phyloP scores from a whole-genome alignment of 2,797 vertebrate species.

The Danio jaintianensis region DNA sequence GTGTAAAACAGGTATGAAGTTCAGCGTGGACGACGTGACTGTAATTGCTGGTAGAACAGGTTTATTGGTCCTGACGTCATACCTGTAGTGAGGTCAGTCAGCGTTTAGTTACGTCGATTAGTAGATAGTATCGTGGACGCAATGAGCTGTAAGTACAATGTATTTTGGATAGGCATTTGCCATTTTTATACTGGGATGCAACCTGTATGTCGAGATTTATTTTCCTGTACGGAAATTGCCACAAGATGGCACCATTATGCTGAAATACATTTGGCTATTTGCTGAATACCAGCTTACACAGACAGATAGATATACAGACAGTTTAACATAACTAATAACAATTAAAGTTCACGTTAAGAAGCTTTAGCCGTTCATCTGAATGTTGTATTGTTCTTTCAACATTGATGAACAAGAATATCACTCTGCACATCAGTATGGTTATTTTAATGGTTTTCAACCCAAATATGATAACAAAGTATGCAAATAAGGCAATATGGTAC shows the following conservation, averaged over 20 bases:
- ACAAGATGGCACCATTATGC: conserved; percentile 78
- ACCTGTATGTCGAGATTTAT: not conserved
- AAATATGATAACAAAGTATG: not conserved
- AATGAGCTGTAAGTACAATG: not conserved
- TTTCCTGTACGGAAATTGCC: conserved; percentile 51
- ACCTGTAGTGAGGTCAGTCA: conserved; percentile 25
- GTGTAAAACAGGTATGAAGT: conserved; percentile 36
- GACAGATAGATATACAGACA: too few relatives aligned
- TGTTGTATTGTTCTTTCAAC: not conserved
- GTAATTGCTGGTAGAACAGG: conserved; percentile 2
- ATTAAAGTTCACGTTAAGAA: not conserved
- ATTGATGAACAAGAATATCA: not conserved
- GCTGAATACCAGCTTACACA: not conserved
- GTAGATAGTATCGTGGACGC: not conserved
- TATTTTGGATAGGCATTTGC: not conserved
- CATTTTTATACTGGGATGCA: not conserved
- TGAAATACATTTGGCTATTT: not conserved
- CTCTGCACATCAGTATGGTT: not conserved
- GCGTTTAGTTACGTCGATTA: not conserved
- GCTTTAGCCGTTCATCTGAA: too few relatives aligned
- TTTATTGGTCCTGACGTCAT: conserved; percentile 43
- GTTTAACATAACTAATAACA: too few relatives aligned
- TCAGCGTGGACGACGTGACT: conserved; percentile 15
- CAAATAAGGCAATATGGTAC: not conserved
- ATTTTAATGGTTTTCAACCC: not conserved